These are phyloP conservation scores for Philotrypesis tridentata DNA, from an alignment of 1,140 invertebrate species.

Conservation along the genomic window DNA sequence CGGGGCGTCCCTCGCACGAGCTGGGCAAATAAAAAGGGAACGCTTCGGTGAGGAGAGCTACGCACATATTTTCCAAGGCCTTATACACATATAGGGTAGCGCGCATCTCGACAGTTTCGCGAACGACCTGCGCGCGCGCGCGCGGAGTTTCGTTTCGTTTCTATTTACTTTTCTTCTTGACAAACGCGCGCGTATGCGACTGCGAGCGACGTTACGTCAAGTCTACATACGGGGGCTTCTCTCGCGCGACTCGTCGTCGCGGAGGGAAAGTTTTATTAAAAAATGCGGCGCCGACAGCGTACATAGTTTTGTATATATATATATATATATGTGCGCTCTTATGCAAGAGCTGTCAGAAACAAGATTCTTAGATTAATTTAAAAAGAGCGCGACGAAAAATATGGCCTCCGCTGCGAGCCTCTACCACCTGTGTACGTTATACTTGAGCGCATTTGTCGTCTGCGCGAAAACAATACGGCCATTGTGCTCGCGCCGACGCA, in stretches of 20 bases:
- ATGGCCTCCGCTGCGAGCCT: too few species aligned
- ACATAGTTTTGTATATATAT: too few species aligned
- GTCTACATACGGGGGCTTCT: too few species aligned
- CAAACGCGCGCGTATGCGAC: too few species aligned
- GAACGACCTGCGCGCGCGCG: not conserved
- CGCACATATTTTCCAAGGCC: too few species aligned
- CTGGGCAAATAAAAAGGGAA: not conserved
- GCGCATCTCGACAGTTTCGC: too few species aligned
- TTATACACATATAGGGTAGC: too few species aligned
- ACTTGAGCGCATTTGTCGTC: not conserved
- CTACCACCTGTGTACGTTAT: too few species aligned
- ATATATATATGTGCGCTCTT: not conserved
- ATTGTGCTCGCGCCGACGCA: not conserved
- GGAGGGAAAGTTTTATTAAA: not conserved
- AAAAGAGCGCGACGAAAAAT: not conserved
- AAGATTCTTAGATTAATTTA: not conserved
- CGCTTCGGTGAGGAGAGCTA: not conserved
- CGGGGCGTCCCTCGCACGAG: not conserved
- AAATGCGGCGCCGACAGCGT: too few species aligned
- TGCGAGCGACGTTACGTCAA: not conserved
- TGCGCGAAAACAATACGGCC: slow-evolving; percentile 17
- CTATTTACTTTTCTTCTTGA: too few species aligned
- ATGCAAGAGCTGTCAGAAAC: not conserved
- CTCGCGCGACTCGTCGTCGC: too few species aligned
- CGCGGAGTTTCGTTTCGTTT: not conserved